Evolutionary conservation across 1,140 invertebrate genomes (phyloP).

Genomic region (Delia radicum): DNA sequence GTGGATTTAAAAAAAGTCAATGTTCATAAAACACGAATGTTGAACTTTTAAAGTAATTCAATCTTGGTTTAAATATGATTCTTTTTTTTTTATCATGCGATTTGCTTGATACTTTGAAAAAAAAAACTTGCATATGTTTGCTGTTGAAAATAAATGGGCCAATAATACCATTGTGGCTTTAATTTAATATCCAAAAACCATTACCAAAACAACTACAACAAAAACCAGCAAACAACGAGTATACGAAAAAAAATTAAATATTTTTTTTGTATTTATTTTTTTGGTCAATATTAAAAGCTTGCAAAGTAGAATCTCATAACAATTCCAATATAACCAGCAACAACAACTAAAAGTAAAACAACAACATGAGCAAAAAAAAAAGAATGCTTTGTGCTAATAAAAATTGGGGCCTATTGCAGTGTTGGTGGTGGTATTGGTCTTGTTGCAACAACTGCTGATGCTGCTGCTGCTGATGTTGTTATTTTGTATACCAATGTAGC

Average conservation of each 20-base stretch:
- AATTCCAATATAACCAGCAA: neutral
- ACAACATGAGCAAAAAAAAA: neutral
- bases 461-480: neutral
- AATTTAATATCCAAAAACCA: slow-evolving; percentile 1
- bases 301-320: neutral
- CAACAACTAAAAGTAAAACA: neutral
- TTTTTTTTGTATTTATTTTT: neutral
- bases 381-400: neutral
- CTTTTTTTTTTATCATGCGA: too few species aligned
- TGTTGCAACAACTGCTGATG: neutral
- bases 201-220: neutral
- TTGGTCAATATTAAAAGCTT: neutral
- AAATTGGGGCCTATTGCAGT: neutral
- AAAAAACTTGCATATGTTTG: too few species aligned
- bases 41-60: too few species aligned
- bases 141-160: neutral
- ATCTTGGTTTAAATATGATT: too few species aligned
- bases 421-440: neutral
- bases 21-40: too few species aligned
- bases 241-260: neutral
- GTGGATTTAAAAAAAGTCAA: too few species aligned
- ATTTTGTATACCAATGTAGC: neutral
- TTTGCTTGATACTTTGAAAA: too few species aligned
- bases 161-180: neutral
- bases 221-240: neutral